These are phyloP conservation scores for Pelusios castaneus DNA, from an alignment of 2,113 vertebrate species.

Conservation along the genomic window DNA sequence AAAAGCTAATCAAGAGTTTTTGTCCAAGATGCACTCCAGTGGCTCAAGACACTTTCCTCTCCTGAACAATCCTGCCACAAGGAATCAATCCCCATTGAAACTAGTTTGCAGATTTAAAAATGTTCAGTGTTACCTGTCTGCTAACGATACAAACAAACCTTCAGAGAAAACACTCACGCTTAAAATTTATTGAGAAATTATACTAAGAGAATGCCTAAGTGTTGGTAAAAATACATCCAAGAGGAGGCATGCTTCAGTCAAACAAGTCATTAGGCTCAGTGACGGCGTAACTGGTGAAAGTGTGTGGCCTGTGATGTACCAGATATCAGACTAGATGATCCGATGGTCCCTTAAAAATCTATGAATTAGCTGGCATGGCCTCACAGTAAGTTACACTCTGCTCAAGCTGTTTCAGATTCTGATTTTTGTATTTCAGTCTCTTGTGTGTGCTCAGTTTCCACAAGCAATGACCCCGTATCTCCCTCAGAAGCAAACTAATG, in stretches of 20 bases:
- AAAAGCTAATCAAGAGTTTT: slow-evolving; percentile 3
- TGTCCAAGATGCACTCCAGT: neutral
- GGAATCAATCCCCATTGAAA: neutral
- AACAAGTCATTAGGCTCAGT: neutral
- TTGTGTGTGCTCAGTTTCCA: neutral
- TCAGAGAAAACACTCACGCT: neutral
- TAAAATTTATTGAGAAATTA: neutral
- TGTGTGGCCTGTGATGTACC: neutral
- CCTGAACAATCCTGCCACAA: neutral
- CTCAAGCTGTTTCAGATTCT: neutral
- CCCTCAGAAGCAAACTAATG: neutral
- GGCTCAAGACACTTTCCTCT: rapidly evolving
- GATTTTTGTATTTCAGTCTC: neutral
- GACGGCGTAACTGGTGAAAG: neutral
- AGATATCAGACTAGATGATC: neutral
- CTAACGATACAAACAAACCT: neutral
- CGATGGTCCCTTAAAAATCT: neutral
- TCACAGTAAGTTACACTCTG: neutral
- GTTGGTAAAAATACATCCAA: neutral
- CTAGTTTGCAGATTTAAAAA: neutral
- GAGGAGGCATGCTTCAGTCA: neutral
- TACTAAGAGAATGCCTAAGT: neutral
- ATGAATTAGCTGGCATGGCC: neutral
- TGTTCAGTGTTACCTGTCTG: neutral
- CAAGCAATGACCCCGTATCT: neutral